phyloP scores from a whole-genome alignment of 2,797 vertebrate species.

The Fistularia tabacaria region DNA sequence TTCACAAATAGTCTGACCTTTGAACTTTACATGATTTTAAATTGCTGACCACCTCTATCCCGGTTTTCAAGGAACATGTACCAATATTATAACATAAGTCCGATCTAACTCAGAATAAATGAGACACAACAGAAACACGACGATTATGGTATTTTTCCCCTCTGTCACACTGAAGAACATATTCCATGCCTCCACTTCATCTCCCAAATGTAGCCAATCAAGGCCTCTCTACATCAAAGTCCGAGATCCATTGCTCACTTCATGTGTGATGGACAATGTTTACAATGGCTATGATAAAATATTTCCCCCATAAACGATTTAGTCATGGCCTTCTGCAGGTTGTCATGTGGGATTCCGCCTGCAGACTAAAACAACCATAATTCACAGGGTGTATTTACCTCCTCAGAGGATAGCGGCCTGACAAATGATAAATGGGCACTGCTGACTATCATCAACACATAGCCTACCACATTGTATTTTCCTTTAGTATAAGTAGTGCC shows the following conservation, averaged over 20 bases:
- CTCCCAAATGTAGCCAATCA: conserved; percentile 32
- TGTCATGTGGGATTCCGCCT: conserved; percentile 85
- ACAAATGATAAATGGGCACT: conserved; percentile 93
- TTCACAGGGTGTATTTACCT: conserved; percentile 91
- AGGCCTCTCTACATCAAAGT: conserved; percentile 41
- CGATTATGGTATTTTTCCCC: conserved; percentile 27
- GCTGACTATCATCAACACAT: conserved; percentile 91
- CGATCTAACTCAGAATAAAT: conserved; percentile 37
- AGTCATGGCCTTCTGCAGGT: conserved; percentile 76
- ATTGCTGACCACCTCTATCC: neutral
- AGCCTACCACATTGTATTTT: conserved; percentile 79
- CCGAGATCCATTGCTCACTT: conserved; percentile 49
- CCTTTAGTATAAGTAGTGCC: conserved; percentile 89
- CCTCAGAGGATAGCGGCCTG: conserved; percentile 86
- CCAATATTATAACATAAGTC: conserved; percentile 36
- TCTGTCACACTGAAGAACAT: conserved; percentile 41
- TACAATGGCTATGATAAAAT: conserved; percentile 78
- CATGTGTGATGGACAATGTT: conserved; percentile 69
- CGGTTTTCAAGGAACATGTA: conserved; percentile 32
- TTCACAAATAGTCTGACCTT: conserved; percentile 2
- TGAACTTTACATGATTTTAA: conserved; percentile 26
- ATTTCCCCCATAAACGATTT: conserved; percentile 82
- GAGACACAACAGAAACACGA: conserved; percentile 41
- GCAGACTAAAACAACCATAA: conserved; percentile 87
- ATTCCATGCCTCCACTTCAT: conserved; percentile 37